Percentiles rank a stretch among this genome's conserved stretches.
Conservation (phyloP, 2,888 invertebrate species). For the Helicoverpa assulta region DNA sequence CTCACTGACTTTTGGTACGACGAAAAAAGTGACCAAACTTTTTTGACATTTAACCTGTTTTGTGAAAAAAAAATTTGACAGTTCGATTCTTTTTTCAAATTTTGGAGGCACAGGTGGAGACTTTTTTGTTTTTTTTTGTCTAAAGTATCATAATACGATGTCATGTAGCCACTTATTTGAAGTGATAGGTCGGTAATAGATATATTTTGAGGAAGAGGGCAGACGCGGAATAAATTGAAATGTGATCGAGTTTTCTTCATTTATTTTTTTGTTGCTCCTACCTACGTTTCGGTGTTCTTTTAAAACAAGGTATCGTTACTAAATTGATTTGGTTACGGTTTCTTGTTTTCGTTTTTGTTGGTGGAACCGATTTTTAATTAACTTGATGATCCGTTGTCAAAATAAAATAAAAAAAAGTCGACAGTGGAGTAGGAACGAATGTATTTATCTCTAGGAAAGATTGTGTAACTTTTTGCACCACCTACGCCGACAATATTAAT, state of each 20-base stretch:
- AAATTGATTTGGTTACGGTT: slow-evolving; percentile 35
- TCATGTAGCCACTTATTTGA: slow-evolving; percentile 68
- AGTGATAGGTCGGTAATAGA: slow-evolving; percentile 76
- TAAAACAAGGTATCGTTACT: slow-evolving; percentile 10
- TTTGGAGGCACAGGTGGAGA: slow-evolving; percentile 55
- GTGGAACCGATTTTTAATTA: slow-evolving; percentile 37
- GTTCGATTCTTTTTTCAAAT: slow-evolving; percentile 17
- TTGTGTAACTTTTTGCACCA: not conserved
- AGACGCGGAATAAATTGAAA: slow-evolving; percentile 58
- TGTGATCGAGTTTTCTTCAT: slow-evolving; percentile 71
- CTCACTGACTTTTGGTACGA: slow-evolving; percentile 70
- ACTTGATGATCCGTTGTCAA: slow-evolving; percentile 37
- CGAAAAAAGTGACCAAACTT: slow-evolving; percentile 41
- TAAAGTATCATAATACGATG: slow-evolving; percentile 63
- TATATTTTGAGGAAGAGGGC: slow-evolving; percentile 66
- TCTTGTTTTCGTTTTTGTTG: slow-evolving; percentile 8
- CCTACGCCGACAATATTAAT: too few relatives aligned
- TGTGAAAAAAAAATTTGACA: not conserved
- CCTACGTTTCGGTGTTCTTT: slow-evolving; percentile 11
- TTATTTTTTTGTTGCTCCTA: slow-evolving; percentile 29
- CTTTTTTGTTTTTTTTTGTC: slow-evolving; percentile 64
- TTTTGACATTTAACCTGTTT: slow-evolving; percentile 43
- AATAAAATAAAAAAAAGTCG: slow-evolving; percentile 23
- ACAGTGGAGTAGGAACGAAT: not conserved
- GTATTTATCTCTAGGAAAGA: not conserved